Percentiles rank a stretch among this genome's conserved stretches.
These are phyloP conservation scores for Scopus umbretta DNA, from an alignment of 2,113 vertebrate species.

Conservation along the genomic window DNA sequence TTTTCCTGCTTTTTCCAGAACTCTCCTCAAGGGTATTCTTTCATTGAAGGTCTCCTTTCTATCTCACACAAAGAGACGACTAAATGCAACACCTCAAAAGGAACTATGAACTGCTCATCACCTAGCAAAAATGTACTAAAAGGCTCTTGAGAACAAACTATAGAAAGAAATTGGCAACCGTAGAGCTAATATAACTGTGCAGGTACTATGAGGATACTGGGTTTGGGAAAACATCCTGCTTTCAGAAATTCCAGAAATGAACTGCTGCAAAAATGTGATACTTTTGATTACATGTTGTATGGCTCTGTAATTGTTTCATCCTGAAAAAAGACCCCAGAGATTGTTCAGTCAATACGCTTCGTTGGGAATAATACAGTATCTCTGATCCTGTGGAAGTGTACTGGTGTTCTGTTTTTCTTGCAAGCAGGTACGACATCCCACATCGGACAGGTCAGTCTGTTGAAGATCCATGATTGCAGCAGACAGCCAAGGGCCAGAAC, in stretches of 20 bases:
- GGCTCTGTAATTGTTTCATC: background rate
- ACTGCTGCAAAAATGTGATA: background rate
- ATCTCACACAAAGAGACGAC: background rate
- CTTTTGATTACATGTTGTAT: background rate
- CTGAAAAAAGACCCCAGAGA: background rate
- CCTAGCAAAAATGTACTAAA: background rate
- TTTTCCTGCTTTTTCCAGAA: background rate
- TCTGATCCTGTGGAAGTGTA: slow-evolving; percentile 20
- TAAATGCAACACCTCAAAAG: slow-evolving; percentile 10
- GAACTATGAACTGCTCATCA: slow-evolving; percentile 3
- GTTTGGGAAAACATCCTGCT: background rate
- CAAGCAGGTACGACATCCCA: background rate
- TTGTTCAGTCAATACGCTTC: background rate
- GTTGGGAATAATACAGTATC: slow-evolving; percentile 35
- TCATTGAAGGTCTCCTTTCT: background rate
- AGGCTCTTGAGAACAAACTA: background rate
- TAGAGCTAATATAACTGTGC: background rate
- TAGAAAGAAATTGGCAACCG: background rate
- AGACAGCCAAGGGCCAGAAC: background rate
- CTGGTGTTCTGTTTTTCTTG: background rate
- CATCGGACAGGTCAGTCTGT: background rate
- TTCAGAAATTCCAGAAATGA: background rate
- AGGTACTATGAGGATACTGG: background rate
- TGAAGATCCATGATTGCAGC: background rate
- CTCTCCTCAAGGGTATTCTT: slow-evolving; percentile 1